These are phyloP conservation scores for Hafferia zeledoni DNA, from an alignment of 2,797 vertebrate species.

Conservation along the genomic window DNA sequence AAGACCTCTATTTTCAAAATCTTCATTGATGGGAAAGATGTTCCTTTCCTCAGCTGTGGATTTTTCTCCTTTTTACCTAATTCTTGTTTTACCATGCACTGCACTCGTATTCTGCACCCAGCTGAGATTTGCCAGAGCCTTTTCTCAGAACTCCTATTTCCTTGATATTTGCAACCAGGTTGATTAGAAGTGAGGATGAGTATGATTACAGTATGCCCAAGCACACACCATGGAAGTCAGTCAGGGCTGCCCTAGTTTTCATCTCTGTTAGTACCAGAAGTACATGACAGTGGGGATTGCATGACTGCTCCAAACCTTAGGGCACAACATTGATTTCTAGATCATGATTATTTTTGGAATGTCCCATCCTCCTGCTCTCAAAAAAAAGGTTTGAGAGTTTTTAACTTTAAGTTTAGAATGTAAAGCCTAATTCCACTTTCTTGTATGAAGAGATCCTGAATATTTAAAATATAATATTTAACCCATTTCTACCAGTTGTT, in stretches of 20 bases:
- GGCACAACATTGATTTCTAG: constrained; percentile 43
- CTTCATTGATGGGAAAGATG: neutral
- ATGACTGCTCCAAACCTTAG: neutral
- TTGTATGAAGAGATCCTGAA: neutral
- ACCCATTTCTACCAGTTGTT: neutral
- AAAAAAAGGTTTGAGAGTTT: neutral
- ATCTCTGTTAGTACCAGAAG: neutral
- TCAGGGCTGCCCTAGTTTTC: neutral
- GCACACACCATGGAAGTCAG: neutral
- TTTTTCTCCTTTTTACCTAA: neutral
- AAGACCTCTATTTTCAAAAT: neutral
- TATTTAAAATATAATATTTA: neutral
- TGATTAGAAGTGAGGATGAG: neutral
- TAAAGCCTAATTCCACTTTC: neutral
- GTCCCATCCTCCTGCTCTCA: neutral
- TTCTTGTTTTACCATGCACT: neutral
- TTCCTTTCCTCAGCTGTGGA: neutral
- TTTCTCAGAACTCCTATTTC: neutral
- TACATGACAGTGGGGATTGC: neutral
- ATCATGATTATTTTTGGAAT: neutral
- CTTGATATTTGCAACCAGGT: neutral
- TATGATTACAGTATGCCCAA: neutral
- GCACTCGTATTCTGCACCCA: fast-evolving
- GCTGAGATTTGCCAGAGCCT: neutral
- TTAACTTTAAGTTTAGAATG: neutral